These are phyloP conservation scores for Propithecus coquereli DNA, from an alignment of 2,113 vertebrate genomes.

Conservation along the genomic window DNA sequence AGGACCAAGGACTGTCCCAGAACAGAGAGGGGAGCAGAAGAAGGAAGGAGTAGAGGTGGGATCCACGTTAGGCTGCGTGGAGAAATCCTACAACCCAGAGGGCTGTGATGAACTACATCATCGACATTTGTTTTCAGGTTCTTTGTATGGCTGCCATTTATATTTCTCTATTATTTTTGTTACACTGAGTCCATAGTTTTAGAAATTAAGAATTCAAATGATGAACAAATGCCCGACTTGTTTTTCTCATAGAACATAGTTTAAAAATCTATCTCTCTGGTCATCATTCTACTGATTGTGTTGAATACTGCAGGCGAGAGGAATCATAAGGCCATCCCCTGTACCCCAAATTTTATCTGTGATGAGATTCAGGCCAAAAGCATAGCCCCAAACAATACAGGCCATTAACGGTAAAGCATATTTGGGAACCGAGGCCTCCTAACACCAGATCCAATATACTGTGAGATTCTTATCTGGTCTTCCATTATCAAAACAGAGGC, in stretches of 20 bases:
- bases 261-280: neutral
- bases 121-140: rapidly evolving
- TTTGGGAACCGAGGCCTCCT: neutral
- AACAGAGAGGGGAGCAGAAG: neutral
- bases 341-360: rapidly evolving
- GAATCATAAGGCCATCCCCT: rapidly evolving
- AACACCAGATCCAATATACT: too few relatives aligned
- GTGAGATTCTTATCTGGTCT: neutral
- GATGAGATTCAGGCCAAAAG: neutral
- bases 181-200: neutral
- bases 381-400: rapidly evolving
- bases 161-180: neutral
- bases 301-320: rapidly evolving
- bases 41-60: rapidly evolving
- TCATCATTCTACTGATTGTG: too few relatives aligned
- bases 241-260: neutral
- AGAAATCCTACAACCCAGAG: neutral
- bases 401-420: too few relatives aligned
- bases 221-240: neutral
- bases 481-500: neutral
- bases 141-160: neutral
- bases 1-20: rapidly evolving
- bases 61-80: rapidly evolving
- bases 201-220: neutral
- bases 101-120: rapidly evolving